These are phyloP conservation scores for Pocota personata DNA, from an alignment of 2,888 invertebrate genomes.

Conservation along the genomic window DNA sequence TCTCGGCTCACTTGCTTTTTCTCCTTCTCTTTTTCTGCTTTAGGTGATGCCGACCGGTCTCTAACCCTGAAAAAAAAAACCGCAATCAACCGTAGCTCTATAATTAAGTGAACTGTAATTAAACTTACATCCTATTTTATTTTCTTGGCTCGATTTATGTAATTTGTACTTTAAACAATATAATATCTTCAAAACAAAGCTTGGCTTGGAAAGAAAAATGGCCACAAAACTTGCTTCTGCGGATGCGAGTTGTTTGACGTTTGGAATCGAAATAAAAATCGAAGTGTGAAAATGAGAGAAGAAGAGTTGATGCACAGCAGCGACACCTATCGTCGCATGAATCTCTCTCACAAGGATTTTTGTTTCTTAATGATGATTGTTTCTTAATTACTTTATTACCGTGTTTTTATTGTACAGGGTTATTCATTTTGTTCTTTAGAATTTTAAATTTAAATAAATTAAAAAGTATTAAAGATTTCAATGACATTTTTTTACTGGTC, in stretches of 20 bases:
- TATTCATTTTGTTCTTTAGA: too few relatives aligned
- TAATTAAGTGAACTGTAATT: neutral
- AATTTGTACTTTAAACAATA: neutral
- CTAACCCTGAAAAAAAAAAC: conserved; percentile 86
- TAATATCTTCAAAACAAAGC: neutral
- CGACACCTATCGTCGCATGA: neutral
- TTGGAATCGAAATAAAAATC: neutral
- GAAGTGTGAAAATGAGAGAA: neutral
- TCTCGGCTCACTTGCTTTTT: conserved; percentile 83
- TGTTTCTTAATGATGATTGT: too few relatives aligned
- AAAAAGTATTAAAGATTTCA: too few relatives aligned
- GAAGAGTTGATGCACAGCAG: neutral
- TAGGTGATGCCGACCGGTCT: conserved; percentile 88
- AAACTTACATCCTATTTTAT: conserved; percentile 37
- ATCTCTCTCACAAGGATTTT: neutral
- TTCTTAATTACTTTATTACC: too few relatives aligned
- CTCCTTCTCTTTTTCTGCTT: conserved; percentile 89
- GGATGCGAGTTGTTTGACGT: conserved; percentile 48
- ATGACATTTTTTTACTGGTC: too few relatives aligned
- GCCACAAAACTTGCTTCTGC: conserved; percentile 29
- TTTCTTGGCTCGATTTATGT: neutral
- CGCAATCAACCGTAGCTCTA: neutral
- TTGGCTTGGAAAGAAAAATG: conserved; percentile 15
- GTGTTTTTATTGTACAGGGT: too few relatives aligned
- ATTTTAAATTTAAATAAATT: too few relatives aligned